Percentiles rank a stretch among this genome's conserved stretches.
phyloP scores from a whole-genome alignment of 2,888 invertebrate genomes.

The Sarcophaga variegata region DNA sequence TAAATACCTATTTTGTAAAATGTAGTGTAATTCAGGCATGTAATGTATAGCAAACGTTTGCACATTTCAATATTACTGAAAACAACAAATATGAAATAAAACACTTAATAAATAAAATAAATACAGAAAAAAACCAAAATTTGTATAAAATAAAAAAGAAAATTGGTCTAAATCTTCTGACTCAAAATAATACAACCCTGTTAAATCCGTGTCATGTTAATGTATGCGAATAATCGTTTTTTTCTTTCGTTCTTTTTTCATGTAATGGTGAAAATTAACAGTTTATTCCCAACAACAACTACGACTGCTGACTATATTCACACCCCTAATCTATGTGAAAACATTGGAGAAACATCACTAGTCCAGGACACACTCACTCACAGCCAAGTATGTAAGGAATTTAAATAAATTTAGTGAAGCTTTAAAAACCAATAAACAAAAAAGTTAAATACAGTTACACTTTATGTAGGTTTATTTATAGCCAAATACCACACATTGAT shows the following conservation, averaged over 20 bases:
- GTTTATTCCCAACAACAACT: constrained; percentile 40
- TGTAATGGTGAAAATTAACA: constrained; percentile 61
- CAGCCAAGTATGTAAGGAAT: constrained; percentile 46
- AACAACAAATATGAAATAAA: constrained; percentile 6
- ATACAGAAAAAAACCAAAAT: neutral
- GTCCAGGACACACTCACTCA: constrained; percentile 55
- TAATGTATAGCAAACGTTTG: neutral
- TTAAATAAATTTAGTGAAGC: constrained; percentile 5
- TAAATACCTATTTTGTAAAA: neutral
- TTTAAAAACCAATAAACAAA: neutral
- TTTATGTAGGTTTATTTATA: neutral
- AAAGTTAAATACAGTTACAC: neutral
- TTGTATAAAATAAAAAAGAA: neutral
- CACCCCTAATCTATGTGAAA: constrained; percentile 62
- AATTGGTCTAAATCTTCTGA: neutral
- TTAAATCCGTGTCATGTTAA: constrained; percentile 54
- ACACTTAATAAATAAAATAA: constrained; percentile 14
- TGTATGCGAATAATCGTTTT: constrained; percentile 53
- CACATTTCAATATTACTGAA: neutral
- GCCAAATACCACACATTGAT: neutral
- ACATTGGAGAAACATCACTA: constrained; percentile 53
- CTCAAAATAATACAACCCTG: constrained; percentile 36
- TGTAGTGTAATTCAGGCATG: neutral
- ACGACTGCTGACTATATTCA: constrained; percentile 60
- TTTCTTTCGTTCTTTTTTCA: constrained; percentile 50